A percentile compares a stretch with the other conserved stretches of the same genome.
Conservation (phyloP, 1,140 invertebrate genomes). For the Hormaphis cornu region DNA sequence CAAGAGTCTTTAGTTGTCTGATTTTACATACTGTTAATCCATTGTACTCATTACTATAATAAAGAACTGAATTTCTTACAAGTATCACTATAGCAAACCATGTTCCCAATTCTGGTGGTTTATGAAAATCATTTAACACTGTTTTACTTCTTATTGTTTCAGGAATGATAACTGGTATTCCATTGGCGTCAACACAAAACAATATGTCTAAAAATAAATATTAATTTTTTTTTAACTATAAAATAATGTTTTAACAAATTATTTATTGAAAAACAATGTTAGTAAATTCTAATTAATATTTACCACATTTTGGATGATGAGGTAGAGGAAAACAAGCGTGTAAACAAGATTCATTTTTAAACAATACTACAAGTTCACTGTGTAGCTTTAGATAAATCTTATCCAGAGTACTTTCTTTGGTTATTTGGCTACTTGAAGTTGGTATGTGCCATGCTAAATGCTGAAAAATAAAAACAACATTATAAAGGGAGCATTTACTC, state of each 20-base stretch:
- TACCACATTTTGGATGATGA: neutral
- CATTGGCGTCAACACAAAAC: neutral
- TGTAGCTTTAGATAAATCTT: neutral
- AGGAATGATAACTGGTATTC: neutral
- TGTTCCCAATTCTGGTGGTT: neutral
- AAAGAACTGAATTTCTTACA: conserved; percentile 1
- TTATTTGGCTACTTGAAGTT: neutral
- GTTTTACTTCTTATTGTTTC: neutral
- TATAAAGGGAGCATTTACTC: neutral
- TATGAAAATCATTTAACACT: neutral
- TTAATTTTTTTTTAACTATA: too few species aligned
- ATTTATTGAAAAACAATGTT: neutral
- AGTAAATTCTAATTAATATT: neutral
- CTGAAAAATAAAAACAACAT: neutral
- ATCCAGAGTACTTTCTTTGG: neutral
- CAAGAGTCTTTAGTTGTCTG: neutral
- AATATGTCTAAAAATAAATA: neutral
- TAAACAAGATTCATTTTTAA: neutral
- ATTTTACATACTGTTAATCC: conserved; percentile 1
- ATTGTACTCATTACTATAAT: neutral
- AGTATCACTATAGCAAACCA: neutral
- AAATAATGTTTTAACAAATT: too few species aligned
- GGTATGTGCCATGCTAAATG: conserved; percentile 25
- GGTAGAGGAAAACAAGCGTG: neutral
- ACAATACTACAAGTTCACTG: neutral